A percentile compares a stretch with the other conserved stretches of the same genome.
phyloP scores from a whole-genome alignment of 2,888 invertebrate genomes.

The Himalopsyche anomala region DNA sequence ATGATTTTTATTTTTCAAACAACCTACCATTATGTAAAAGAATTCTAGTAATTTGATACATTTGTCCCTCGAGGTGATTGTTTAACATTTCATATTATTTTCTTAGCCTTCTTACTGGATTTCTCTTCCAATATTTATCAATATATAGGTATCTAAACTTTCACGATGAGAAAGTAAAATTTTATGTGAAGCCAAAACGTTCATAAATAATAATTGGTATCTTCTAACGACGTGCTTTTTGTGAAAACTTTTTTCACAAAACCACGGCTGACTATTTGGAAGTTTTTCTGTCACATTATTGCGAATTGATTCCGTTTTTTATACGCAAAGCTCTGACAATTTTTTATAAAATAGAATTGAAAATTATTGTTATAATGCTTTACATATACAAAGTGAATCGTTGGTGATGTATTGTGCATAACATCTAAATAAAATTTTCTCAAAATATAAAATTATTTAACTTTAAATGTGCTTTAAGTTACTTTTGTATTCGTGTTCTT shows the following conservation, averaged over 20 bases:
- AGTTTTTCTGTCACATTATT: not conserved
- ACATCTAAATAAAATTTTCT: too few species aligned
- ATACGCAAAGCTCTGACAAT: too few species aligned
- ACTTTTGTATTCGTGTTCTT: too few species aligned
- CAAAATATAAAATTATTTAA: too few species aligned
- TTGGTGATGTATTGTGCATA: too few species aligned
- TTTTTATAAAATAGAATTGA: too few species aligned
- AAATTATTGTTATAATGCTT: too few species aligned
- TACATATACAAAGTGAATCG: too few species aligned
- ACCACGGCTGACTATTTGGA: too few species aligned
- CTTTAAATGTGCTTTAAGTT: too few species aligned
- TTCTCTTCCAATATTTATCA: conserved; percentile 2
- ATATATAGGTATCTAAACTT: conserved; percentile 19
- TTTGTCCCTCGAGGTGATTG: conserved; percentile 18
- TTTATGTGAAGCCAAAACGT: not conserved
- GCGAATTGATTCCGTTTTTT: not conserved
- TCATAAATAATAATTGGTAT: conserved; percentile 17
- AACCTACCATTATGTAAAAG: not conserved
- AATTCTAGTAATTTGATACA: conserved; percentile 2
- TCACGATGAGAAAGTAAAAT: conserved; percentile 53
- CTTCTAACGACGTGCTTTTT: not conserved
- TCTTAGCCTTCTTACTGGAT: not conserved
- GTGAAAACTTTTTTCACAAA: not conserved
- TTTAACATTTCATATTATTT: conserved; percentile 1
- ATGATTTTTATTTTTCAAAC: too few species aligned